Evolutionary conservation across 2,888 invertebrate genomes (phyloP).

Genomic region (Cordylochernes scorpioides): DNA sequence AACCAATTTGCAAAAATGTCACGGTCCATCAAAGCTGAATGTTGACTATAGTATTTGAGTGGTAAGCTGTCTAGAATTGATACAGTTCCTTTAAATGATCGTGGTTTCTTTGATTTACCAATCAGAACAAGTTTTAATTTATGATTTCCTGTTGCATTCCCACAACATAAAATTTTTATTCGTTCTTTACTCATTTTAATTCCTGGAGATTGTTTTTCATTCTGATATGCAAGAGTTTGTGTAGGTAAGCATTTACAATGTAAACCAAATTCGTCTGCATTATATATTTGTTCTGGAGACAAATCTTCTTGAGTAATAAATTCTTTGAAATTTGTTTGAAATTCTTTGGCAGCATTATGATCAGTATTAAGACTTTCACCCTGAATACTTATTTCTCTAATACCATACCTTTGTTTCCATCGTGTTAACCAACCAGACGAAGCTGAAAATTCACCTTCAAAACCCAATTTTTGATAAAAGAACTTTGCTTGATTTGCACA

Average conservation of each 20-base stretch:
- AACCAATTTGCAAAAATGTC: conserved; percentile 3
- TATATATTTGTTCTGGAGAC: conserved; percentile 4
- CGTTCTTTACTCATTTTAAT: conserved; percentile 4
- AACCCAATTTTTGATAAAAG: conserved; percentile 1
- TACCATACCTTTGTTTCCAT: conserved; percentile 1
- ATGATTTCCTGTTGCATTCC: conserved; percentile 2
- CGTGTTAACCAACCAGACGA: conserved; percentile 2
- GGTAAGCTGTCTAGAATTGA: conserved; percentile 1
- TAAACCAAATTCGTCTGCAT: conserved; percentile 4
- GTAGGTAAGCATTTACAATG: conserved; percentile 3
- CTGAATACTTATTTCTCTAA: conserved; percentile 2
- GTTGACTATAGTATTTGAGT: conserved; percentile 1
- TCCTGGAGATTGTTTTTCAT: conserved; percentile 1
- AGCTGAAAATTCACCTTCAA: background rate
- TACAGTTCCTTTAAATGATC: conserved; percentile 2
- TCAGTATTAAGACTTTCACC: conserved; percentile 1
- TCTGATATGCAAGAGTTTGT: conserved; percentile 1
- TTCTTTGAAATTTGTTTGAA: conserved; percentile 3
- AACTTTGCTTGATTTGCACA: background rate
- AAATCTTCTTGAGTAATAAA: background rate
- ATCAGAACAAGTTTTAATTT: conserved; percentile 1
- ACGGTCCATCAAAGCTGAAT: conserved; percentile 1
- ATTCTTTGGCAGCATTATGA: conserved; percentile 2
- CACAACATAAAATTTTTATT: conserved; percentile 2
- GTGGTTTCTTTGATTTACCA: conserved; percentile 1